These are phyloP conservation scores for Drosophila antonietae DNA, from an alignment of 2,888 invertebrate species.

Conservation along the genomic window DNA sequence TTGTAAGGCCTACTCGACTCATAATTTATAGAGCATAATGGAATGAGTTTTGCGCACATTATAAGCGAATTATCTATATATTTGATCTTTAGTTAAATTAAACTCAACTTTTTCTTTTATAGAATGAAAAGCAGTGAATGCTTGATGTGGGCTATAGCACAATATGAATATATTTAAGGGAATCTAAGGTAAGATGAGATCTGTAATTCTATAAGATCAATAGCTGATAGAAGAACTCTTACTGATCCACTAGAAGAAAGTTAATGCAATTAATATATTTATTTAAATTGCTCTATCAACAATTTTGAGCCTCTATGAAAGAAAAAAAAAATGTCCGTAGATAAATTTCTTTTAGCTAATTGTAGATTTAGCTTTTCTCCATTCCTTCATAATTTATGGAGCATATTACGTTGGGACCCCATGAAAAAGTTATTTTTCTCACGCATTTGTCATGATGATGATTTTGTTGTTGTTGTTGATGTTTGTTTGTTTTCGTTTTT, in stretches of 20 bases:
- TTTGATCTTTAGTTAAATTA: slow-evolving; percentile 1
- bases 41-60: slow-evolving; percentile 12
- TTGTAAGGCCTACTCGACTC: slow-evolving; percentile 5
- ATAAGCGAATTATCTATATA: not conserved
- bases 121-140: not conserved
- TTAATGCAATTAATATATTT: too few species aligned
- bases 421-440: slow-evolving; percentile 55
- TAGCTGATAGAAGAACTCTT: too few species aligned
- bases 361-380: slow-evolving; percentile 19
- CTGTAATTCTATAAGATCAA: too few species aligned
- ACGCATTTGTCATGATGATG: slow-evolving; percentile 70
- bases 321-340: not conserved
- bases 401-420: slow-evolving; percentile 28
- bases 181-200: not conserved
- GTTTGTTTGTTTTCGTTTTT: not conserved
- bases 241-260: too few species aligned
- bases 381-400: slow-evolving; percentile 21
- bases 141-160: not conserved
- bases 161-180: not conserved
- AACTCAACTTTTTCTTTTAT: not conserved
- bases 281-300: too few species aligned
- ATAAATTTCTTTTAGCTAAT: slow-evolving; percentile 9
- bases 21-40: slow-evolving; percentile 31
- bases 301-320: not conserved
- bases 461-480: slow-evolving; percentile 21